Evolutionary conservation across 2,113 vertebrate species (phyloP).

Genomic region (Dipodomys spectabilis): DNA sequence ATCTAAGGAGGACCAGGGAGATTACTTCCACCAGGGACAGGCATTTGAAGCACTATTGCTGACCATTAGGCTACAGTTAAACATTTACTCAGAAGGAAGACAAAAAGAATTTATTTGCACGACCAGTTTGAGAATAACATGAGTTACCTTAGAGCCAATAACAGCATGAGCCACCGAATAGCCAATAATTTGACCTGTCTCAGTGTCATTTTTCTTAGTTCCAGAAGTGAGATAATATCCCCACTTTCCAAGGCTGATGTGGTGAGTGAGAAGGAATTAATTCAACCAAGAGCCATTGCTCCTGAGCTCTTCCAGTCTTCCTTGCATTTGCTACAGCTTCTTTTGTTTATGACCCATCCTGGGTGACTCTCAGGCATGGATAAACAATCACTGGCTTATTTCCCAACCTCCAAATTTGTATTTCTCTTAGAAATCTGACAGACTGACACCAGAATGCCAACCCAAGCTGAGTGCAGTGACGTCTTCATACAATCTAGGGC

Average conservation of each 20-base stretch:
- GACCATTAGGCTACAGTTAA: neutral
- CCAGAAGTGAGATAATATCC: neutral
- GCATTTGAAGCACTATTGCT: neutral
- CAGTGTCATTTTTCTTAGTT: neutral
- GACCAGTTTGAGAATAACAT: neutral
- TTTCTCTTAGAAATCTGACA: slow-evolving; percentile 72
- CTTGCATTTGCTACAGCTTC: neutral
- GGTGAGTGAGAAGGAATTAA: neutral
- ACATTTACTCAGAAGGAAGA: neutral
- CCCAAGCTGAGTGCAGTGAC: slow-evolving; percentile 56
- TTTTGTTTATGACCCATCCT: neutral
- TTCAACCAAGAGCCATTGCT: neutral
- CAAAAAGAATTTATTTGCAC: neutral
- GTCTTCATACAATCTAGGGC: slow-evolving; percentile 70
- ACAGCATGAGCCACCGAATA: too few relatives aligned
- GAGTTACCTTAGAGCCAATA: neutral
- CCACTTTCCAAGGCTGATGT: neutral
- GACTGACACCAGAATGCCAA: slow-evolving; percentile 55
- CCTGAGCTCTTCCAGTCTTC: neutral
- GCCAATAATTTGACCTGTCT: neutral
- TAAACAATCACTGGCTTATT: slow-evolving; percentile 4
- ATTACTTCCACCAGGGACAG: neutral
- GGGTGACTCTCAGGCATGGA: neutral
- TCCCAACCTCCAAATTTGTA: neutral
- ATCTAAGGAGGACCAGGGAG: neutral